Percentiles rank a stretch among this genome's conserved stretches.
Evolutionary conservation across 2,797 vertebrate genomes (phyloP).

Genomic region (Phrynocephalus forsythii): DNA sequence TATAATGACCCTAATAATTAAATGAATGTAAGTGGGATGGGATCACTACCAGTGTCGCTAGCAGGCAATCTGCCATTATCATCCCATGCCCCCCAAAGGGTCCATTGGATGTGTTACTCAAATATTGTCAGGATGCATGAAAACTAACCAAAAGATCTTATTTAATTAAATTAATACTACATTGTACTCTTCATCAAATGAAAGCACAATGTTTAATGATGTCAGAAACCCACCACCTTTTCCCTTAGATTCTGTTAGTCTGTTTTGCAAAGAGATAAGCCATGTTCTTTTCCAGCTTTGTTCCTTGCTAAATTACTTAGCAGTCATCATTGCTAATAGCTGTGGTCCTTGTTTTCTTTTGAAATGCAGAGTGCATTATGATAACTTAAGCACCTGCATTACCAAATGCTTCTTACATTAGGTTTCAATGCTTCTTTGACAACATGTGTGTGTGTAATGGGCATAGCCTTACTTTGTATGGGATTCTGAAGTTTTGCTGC

Average conservation of each 20-base stretch:
- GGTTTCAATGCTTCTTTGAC: not conserved
- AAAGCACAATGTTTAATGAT: not conserved
- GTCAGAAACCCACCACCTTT: no score
- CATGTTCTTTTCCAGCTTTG: not conserved
- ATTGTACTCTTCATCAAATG: not conserved
- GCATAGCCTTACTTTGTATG: rapidly evolving
- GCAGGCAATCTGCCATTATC: no score
- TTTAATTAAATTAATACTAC: not conserved
- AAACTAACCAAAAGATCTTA: not conserved
- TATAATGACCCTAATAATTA: no score
- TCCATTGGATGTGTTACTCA: no score
- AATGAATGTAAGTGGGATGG: no score
- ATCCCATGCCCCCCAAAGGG: no score
- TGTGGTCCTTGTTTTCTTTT: not conserved
- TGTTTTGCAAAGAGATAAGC: not conserved
- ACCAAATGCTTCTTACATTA: not conserved
- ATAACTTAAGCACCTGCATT: not conserved
- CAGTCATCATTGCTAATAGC: not conserved
- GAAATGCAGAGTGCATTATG: not conserved
- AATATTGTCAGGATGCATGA: not conserved
- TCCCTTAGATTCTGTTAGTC: no score
- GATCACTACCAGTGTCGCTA: no score
- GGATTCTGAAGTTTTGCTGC: not conserved
- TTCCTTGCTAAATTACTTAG: not conserved
- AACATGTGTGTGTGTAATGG: not conserved